Base-by-base conservation (phyloP, 2,888 invertebrate species). In the Dryocosmus kuriphilus region DNA sequence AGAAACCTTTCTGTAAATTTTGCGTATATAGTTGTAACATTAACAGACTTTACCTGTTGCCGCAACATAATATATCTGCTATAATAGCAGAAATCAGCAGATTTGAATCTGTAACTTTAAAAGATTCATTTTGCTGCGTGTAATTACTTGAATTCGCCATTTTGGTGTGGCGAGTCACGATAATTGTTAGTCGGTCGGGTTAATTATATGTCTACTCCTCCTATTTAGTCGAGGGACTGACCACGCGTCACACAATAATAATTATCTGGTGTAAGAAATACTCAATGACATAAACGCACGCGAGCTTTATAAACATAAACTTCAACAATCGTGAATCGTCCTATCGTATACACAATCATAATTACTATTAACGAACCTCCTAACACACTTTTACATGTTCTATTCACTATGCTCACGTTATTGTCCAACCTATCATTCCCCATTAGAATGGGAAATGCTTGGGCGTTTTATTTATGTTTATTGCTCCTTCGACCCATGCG, bases 291-390 rank as follows among this genome's bases (percentile, higher is more conserved):
- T 81, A 78, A 76, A 76, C 76, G 67, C 77, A 76, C 76, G 76
- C 77, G 76, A 78, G 76, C 79, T 76, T 78, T 79, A 78, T 71
- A 78, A 38, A 60, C 38, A 24, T 67, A 41, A 57, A 67, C 32
- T 81, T 65, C 75, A 62, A 24, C 75, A 51, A 57, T 46, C 82
- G 83, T 84, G 78, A 82, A 84, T 86, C 85, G 83, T 85, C 86
- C 85, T 83, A 82, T 81, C 83, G 81, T 84, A 87, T 86, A 87
- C 87, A 88, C 86, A 86, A 35, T 24, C 38, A 38, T 88, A 88
- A 87, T 87, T 88, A 87, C 86, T 86, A 83, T 85, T 83, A 75
- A 67, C 61, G 77, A 67, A 79, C 80, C 77, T 73, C 76, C 77
- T 81, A 80, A 75, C 22, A 32, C 75, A 22, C 27, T 71, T 71